These are phyloP conservation scores for Orchesella cincta DNA, from an alignment of 1,140 invertebrate species.

Conservation along the genomic window DNA sequence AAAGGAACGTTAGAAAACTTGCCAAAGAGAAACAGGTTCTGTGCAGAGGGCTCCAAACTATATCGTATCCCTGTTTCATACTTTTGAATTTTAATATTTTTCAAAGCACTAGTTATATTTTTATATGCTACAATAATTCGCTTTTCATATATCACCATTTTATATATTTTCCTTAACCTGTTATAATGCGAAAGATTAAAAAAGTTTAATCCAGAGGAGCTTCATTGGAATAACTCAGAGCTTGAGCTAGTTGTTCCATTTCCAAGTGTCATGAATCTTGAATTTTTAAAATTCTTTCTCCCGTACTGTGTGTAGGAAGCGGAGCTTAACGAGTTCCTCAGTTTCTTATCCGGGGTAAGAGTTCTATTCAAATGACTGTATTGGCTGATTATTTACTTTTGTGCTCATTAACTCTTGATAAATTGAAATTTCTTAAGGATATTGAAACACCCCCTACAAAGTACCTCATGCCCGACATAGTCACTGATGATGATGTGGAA, in stretches of 20 bases:
- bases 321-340: conserved; percentile 42
- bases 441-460: conserved; percentile 45
- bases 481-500: conserved; percentile 23
- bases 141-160: not conserved
- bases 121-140: not conserved
- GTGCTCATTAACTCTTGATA: too few species aligned
- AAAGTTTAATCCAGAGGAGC: too few species aligned
- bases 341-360: conserved; percentile 48
- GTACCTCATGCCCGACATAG: conserved; percentile 43
- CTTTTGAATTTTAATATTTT: not conserved
- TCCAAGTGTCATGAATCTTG: too few species aligned
- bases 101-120: not conserved
- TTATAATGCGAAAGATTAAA: conserved; percentile 1
- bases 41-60: too few species aligned
- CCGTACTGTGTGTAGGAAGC: too few species aligned
- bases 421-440: too few species aligned
- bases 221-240: too few species aligned
- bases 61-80: not conserved
- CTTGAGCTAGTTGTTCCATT: too few species aligned
- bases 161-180: conserved; percentile 47
- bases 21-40: conserved; percentile 36
- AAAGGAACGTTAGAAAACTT: conserved; percentile 38
- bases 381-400: too few species aligned
- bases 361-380: too few species aligned
- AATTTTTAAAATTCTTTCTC: too few species aligned